Percentiles rank a stretch among this genome's conserved stretches.
Evolutionary conservation across 1,140 invertebrate species (phyloP).

Genomic region (Drosophila repletoides): DNA sequence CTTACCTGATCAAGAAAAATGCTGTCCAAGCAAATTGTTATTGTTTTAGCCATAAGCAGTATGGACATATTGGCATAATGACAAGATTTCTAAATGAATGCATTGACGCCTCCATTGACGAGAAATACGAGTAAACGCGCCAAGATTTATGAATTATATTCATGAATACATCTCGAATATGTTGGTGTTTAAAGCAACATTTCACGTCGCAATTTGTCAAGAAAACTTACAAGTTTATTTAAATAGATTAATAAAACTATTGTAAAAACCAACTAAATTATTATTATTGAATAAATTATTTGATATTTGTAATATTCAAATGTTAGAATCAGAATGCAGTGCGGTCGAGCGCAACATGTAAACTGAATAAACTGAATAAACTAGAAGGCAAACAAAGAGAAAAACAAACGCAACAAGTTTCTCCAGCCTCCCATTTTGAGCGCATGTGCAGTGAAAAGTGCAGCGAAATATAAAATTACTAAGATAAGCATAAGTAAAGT

Average conservation of each 20-base stretch:
- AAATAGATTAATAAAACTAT: neutral
- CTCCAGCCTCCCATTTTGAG: slow-evolving; percentile 46
- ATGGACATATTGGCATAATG: slow-evolving; percentile 26
- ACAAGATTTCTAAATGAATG: too few species aligned
- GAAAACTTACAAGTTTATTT: slow-evolving; percentile 21
- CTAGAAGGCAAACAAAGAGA: slow-evolving; percentile 31
- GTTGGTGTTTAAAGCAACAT: slow-evolving; percentile 30
- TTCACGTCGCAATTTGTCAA: slow-evolving; percentile 22
- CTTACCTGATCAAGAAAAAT: neutral
- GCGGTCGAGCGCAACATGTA: slow-evolving; percentile 43
- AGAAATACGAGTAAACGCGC: slow-evolving; percentile 40
- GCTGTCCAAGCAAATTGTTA: slow-evolving; percentile 15
- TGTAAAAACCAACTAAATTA: neutral
- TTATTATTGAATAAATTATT: neutral
- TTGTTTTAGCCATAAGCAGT: slow-evolving; percentile 20
- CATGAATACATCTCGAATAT: slow-evolving; percentile 16
- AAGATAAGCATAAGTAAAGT: too few species aligned
- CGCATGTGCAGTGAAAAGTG: slow-evolving; percentile 50
- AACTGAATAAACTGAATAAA: slow-evolving; percentile 54
- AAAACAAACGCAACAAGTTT: slow-evolving; percentile 52
- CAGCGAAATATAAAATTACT: too few species aligned
- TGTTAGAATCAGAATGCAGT: slow-evolving; percentile 34
- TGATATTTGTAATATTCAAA: slow-evolving; percentile 2
- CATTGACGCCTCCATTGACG: slow-evolving; percentile 35
- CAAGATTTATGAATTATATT: slow-evolving; percentile 45